Evolutionary conservation across 2,888 invertebrate species (phyloP), one percentile per base, ranked within the genome.

Genomic region (Aphodius granarius): DNA sequence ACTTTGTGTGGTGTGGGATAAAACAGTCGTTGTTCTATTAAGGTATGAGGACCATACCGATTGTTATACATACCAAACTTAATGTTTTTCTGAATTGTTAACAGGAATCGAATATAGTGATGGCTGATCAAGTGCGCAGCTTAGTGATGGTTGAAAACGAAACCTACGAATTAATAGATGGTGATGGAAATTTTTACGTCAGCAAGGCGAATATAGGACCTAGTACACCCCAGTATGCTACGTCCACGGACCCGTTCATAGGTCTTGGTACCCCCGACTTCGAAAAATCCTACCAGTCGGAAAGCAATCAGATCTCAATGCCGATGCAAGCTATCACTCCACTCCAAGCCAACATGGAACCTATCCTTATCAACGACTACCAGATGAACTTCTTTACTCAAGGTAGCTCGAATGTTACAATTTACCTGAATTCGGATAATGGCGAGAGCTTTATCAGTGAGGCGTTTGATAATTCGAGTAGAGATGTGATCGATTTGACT

Each of bases 331-430:
- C 22, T 6, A 16, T 72, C 13, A 22, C 15, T 4, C 75, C 72
- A 21, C 18, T 19, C 16, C 70, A 72, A n/a, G 72, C 70, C 63
- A 22, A 74, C 22, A 72, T 76, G 63, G 76, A 76, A 65, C 76
- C 74, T 5, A 74, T 76, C 62, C 68, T 76, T 4, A 76, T 74
- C 23, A 65, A 72, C 70, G 71, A 76, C 19, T 76, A 74, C 62
- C 74, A 66, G 9, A 76, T 76, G 76, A 76, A 76, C 22, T 76
- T 73, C 22, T 76, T 76, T 20, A 74, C 74, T 2, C 76, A 74
- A 18, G 76, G 73, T 5, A 72, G 66, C 17, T 72, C 74, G 0
- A 71, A 74, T 23, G 74, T 76, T 43, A 76, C 76, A 3, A 74
- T 76, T 43, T 76, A 76, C 62, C 64, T 76, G 16, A 76, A 74